These are phyloP conservation scores for Silurus meridionalis DNA, from an alignment of 2,113 vertebrate genomes.

Conservation along the genomic window DNA sequence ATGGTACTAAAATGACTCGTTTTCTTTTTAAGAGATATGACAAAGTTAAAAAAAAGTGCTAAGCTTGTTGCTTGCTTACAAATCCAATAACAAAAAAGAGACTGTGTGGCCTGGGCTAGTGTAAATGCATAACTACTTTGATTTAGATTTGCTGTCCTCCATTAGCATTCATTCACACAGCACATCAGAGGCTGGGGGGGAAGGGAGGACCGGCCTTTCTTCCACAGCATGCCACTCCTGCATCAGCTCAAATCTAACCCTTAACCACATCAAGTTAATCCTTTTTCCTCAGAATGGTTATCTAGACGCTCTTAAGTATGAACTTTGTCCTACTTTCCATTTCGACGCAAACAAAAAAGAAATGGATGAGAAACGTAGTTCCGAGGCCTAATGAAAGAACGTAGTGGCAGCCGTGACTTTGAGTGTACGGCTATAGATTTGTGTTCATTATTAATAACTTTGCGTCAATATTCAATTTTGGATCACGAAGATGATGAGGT, in stretches of 20 bases:
- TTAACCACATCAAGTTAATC: background rate
- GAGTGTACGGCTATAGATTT: background rate
- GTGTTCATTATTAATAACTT: conserved; percentile 21
- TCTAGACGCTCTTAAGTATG: conserved; percentile 16
- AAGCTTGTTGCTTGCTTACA: background rate
- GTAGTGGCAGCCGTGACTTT: background rate
- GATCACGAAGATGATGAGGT: background rate
- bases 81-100: background rate
- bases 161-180: conserved; percentile 33
- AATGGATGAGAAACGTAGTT: background rate
- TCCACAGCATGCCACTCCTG: conserved; percentile 28
- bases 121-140: background rate
- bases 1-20: background rate
- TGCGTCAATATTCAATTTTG: background rate
- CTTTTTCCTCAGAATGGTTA: background rate
- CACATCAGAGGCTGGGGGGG: conserved; percentile 52
- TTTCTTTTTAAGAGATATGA: background rate
- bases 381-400: background rate
- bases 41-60: background rate
- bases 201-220: conserved; percentile 14
- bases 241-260: conserved; percentile 45
- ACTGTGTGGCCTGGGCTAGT: background rate
- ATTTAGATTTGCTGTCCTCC: conserved; percentile 28
- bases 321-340: conserved; percentile 48
- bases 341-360: background rate